phyloP scores from a whole-genome alignment of 2,113 vertebrate species.

The Tyto alba region DNA sequence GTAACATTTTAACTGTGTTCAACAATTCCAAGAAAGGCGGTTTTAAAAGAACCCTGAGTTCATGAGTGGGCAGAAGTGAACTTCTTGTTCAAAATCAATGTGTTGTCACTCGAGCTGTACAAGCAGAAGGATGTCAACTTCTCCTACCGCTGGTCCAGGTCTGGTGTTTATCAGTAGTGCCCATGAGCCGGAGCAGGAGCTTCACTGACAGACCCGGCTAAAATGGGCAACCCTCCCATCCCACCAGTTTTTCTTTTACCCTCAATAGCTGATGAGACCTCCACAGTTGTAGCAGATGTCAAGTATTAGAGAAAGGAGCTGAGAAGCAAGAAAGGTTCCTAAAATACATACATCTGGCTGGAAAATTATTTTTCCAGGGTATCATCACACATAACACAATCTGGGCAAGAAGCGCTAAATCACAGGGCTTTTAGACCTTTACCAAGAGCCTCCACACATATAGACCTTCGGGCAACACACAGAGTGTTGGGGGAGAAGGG shows the following conservation, averaged over 20 bases:
- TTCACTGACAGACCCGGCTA: background rate
- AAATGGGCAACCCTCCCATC: background rate
- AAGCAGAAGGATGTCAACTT: background rate
- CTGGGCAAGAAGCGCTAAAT: background rate
- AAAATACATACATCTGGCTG: background rate
- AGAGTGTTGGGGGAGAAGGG: background rate
- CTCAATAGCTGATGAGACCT: background rate
- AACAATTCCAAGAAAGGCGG: background rate
- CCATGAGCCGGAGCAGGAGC: background rate
- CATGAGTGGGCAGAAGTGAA: background rate
- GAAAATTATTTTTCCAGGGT: background rate
- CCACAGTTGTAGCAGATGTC: background rate
- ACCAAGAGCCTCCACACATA: background rate
- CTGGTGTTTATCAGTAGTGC: background rate
- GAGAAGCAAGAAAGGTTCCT: background rate
- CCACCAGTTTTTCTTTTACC: background rate
- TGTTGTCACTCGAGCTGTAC: fast-evolving
- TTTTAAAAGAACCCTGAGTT: background rate
- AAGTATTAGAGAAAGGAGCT: background rate
- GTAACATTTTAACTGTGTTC: background rate
- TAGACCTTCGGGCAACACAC: background rate
- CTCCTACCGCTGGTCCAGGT: background rate
- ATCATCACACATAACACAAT: background rate
- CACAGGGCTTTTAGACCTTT: background rate
- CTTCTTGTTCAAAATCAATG: fast-evolving